These are phyloP conservation scores for Platypus cylindrus DNA, from an alignment of 2,888 invertebrate species.

Conservation along the genomic window DNA sequence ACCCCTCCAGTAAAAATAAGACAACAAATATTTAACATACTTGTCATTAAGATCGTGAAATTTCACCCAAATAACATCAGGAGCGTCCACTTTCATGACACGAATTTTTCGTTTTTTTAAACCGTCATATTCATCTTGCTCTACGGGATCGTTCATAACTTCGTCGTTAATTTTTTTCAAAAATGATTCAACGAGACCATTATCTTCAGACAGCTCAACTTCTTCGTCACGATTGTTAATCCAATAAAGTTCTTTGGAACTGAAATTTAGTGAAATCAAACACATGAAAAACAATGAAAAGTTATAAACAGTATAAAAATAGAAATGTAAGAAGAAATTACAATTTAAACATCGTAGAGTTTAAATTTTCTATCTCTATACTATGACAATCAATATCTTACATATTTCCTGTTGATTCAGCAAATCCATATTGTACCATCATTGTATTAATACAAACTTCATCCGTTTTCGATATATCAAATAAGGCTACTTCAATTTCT, in stretches of 20 bases:
- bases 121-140: slow-evolving; percentile 9
- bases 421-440: slow-evolving; percentile 39
- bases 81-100: slow-evolving; percentile 24
- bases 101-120: slow-evolving; percentile 16
- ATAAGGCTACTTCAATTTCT: slow-evolving; percentile 33
- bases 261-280: too few species aligned
- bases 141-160: slow-evolving; percentile 17
- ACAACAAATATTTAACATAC: slow-evolving; percentile 2
- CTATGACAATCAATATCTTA: slow-evolving; percentile 30
- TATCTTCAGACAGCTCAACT: slow-evolving; percentile 13
- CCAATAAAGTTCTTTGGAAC: too few species aligned
- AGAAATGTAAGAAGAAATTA: too few species aligned
- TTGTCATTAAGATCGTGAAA: slow-evolving; percentile 28
- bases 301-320: too few species aligned
- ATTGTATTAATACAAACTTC: slow-evolving; percentile 41
- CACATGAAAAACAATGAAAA: too few species aligned
- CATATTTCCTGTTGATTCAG: slow-evolving; percentile 39
- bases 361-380: too few species aligned
- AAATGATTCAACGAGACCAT: slow-evolving; percentile 17
- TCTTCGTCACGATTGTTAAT: too few species aligned
- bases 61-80: slow-evolving; percentile 30
- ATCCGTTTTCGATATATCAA: slow-evolving; percentile 26
- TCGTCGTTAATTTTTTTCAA: slow-evolving; percentile 20
- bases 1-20: not conserved
- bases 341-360: too few species aligned